Evolutionary conservation across 2,113 vertebrate genomes (phyloP).

Genomic region (Cryptomyrus ogoouensis): DNA sequence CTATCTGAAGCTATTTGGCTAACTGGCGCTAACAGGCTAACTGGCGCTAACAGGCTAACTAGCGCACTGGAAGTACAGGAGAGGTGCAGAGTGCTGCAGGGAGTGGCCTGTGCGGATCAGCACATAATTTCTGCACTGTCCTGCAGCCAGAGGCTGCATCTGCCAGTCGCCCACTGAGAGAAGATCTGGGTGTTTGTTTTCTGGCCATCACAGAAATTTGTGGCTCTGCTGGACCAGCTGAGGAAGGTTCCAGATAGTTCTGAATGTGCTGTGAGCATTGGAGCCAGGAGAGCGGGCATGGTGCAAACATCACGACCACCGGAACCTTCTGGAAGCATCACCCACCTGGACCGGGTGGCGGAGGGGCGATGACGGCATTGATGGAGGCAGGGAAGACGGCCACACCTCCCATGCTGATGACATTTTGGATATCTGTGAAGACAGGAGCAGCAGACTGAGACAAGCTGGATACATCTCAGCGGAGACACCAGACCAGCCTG

Average conservation of each 20-base stretch:
- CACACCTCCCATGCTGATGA: background rate
- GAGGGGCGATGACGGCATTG: slow-evolving; percentile 25
- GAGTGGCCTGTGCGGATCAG: background rate
- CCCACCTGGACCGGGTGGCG: slow-evolving; percentile 42
- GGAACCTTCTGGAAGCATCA: background rate
- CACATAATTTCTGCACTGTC: background rate
- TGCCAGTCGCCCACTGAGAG: background rate
- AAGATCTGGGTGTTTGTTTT: background rate
- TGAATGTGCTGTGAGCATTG: background rate
- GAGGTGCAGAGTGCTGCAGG: background rate
- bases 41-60: background rate
- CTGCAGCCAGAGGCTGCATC: background rate
- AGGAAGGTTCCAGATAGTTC: background rate
- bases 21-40: background rate
- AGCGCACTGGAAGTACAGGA: background rate
- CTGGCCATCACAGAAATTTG: background rate
- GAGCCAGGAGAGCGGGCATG: background rate
- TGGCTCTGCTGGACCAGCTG: background rate
- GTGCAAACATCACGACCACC: background rate
- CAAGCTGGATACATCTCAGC: background rate
- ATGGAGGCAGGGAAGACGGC: background rate
- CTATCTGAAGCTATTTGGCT: background rate
- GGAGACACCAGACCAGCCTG: background rate
- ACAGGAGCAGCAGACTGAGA: background rate
- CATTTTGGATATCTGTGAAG: background rate